phyloP scores from a whole-genome alignment of 2,797 vertebrate species.

The Characodon lateralis region DNA sequence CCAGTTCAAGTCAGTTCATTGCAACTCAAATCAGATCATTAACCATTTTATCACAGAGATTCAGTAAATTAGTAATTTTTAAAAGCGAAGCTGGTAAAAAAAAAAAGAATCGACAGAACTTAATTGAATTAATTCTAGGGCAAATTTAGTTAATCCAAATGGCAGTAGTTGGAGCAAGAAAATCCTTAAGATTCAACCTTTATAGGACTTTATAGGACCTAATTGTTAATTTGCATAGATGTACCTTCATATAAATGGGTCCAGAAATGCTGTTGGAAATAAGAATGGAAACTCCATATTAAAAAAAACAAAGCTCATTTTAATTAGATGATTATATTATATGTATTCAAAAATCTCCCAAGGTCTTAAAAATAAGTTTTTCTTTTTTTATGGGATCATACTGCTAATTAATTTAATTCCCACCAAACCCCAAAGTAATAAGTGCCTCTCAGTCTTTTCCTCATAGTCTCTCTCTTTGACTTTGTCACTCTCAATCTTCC shows the following conservation, averaged over 20 bases:
- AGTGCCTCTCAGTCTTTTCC: neutral
- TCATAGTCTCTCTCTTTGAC: neutral
- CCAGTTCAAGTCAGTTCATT: too few relatives aligned
- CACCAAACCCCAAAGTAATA: neutral
- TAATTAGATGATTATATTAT: neutral
- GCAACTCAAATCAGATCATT: too few relatives aligned
- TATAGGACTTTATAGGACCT: neutral
- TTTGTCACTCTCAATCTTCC: constrained; percentile 13
- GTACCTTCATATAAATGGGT: neutral
- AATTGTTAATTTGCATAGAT: neutral
- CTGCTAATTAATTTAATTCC: neutral
- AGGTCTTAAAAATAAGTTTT: neutral
- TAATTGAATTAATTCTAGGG: too few relatives aligned
- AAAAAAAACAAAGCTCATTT: neutral
- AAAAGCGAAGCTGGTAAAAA: too few relatives aligned
- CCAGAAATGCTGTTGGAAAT: neutral
- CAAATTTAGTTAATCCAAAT: too few relatives aligned
- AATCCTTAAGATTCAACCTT: neutral
- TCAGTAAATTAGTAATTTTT: too few relatives aligned
- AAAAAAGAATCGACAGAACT: too few relatives aligned
- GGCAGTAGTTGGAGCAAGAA: too few relatives aligned
- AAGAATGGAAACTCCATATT: neutral
- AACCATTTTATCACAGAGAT: too few relatives aligned
- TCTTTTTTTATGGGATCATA: neutral
- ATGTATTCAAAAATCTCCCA: neutral